Evolutionary conservation across 2,888 invertebrate species (phyloP).

Genomic region (Eristalinus aeneus): DNA sequence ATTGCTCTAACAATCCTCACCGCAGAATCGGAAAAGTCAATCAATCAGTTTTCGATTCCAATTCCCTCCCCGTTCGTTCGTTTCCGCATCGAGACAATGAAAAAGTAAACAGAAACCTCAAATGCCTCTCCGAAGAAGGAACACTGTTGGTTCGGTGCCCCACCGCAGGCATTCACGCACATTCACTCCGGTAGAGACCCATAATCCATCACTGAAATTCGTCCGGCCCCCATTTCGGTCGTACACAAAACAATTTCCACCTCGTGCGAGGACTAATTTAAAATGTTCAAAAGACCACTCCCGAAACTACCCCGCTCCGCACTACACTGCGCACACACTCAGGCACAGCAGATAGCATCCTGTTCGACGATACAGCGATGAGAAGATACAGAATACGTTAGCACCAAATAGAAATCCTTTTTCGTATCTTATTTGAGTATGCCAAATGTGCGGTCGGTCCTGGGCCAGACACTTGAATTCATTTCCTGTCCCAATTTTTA

Average conservation of each 20-base stretch:
- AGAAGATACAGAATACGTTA: conserved; percentile 16
- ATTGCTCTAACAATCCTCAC: background rate
- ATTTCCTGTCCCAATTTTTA: conserved; percentile 57
- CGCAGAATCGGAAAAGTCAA: conserved; percentile 28
- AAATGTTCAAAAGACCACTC: conserved; percentile 51
- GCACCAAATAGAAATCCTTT: conserved; percentile 52
- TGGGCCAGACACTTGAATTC: conserved; percentile 50
- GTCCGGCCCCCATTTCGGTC: background rate
- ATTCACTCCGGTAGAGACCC: conserved; percentile 25
- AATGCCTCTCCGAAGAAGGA: conserved; percentile 15
- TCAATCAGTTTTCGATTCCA: conserved; percentile 40
- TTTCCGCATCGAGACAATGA: background rate
- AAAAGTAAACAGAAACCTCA: conserved; percentile 11
- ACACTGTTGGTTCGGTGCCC: conserved; percentile 22
- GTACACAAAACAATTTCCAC: conserved; percentile 12
- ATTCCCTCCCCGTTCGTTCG: background rate
- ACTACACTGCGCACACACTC: background rate
- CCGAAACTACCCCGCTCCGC: background rate
- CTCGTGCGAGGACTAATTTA: conserved; percentile 53
- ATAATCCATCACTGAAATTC: conserved; percentile 42
- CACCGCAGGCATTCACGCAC: conserved; percentile 57
- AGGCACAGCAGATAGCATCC: background rate
- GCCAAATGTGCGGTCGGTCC: conserved; percentile 58
- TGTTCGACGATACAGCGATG: background rate
- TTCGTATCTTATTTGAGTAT: conserved; percentile 53